Evolutionary conservation across 2,888 invertebrate genomes (phyloP).

Genomic region (Drosophila yooni): DNA sequence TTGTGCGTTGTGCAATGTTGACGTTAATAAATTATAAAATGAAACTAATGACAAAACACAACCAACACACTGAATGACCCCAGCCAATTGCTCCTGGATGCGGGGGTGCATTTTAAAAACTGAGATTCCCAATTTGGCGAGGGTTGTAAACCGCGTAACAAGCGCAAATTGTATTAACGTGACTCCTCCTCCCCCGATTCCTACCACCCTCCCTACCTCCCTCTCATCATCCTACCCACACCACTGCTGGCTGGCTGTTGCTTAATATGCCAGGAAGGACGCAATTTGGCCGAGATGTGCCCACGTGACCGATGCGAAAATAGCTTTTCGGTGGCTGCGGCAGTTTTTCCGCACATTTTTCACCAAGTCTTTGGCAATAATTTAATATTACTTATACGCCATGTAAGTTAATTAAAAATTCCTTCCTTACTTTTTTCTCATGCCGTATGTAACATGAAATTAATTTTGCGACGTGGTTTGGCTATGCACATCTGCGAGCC

Average conservation of each 20-base stretch:
- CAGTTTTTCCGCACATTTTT: slow-evolving; percentile 29
- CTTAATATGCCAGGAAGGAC: slow-evolving; percentile 28
- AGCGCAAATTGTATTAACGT: slow-evolving; percentile 75
- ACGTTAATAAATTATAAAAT: slow-evolving; percentile 84
- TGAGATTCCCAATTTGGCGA: slow-evolving; percentile 40
- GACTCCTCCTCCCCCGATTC: slow-evolving; percentile 8
- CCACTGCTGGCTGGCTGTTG: background rate
- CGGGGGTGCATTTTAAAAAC: slow-evolving; percentile 56
- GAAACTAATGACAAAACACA: slow-evolving; percentile 83
- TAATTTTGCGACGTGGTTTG: slow-evolving; percentile 74
- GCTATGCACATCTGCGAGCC: slow-evolving; percentile 60
- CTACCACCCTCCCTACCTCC: background rate
- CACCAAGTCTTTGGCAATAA: slow-evolving; percentile 43
- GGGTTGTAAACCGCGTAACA: slow-evolving; percentile 79
- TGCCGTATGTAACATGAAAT: slow-evolving; percentile 71
- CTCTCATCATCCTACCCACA: background rate
- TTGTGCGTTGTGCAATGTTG: slow-evolving; percentile 76
- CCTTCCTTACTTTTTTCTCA: slow-evolving; percentile 42
- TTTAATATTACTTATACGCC: slow-evolving; percentile 77
- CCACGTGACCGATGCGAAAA: slow-evolving; percentile 24
- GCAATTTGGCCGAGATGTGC: slow-evolving; percentile 41
- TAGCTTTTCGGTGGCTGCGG: slow-evolving; percentile 25
- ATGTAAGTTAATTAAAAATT: slow-evolving; percentile 82
- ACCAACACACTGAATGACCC: slow-evolving; percentile 32
- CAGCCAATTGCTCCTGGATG: background rate